A percentile compares a stretch with the other conserved stretches of the same genome.
Evolutionary conservation across 2,888 invertebrate species (phyloP).

Genomic region (Euproctis similis): DNA sequence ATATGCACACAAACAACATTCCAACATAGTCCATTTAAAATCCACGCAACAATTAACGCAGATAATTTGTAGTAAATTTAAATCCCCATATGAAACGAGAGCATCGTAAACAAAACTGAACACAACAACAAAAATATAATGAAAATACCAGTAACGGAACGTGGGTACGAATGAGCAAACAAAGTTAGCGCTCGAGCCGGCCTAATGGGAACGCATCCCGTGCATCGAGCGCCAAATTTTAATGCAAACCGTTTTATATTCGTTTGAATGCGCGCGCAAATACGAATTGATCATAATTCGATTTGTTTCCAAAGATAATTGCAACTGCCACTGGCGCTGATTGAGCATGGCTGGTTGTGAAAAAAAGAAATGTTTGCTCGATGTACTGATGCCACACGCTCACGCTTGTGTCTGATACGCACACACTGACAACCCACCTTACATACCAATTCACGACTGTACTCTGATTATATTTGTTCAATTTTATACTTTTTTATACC

Average conservation of each 20-base stretch:
- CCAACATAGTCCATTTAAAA: background rate
- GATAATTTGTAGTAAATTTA: slow-evolving; percentile 21
- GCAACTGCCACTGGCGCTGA: slow-evolving; percentile 75
- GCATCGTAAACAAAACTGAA: slow-evolving; percentile 39
- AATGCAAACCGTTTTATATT: slow-evolving; percentile 76
- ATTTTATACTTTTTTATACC: slow-evolving; percentile 45
- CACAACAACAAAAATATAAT: slow-evolving; percentile 41
- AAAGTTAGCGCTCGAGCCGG: slow-evolving; percentile 54
- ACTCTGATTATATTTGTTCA: slow-evolving; percentile 67
- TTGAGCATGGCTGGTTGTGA: slow-evolving; percentile 57
- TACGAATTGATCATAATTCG: slow-evolving; percentile 77
- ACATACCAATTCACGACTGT: slow-evolving; percentile 52
- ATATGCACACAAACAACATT: background rate
- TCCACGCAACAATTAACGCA: slow-evolving; percentile 1
- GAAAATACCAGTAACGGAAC: slow-evolving; percentile 42
- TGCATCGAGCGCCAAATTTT: slow-evolving; percentile 72
- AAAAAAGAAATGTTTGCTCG: slow-evolving; percentile 51
- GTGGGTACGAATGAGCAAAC: slow-evolving; percentile 47
- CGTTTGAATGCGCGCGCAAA: slow-evolving; percentile 73
- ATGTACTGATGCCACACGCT: slow-evolving; percentile 21
- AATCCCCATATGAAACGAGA: slow-evolving; percentile 30
- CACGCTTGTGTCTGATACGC: slow-evolving; percentile 27
- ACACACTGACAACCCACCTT: slow-evolving; percentile 33
- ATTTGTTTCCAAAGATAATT: slow-evolving; percentile 73
- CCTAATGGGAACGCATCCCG: slow-evolving; percentile 72